Conservation (phyloP, 2,888 invertebrate genomes). For the Pseudoips prasinana region DNA sequence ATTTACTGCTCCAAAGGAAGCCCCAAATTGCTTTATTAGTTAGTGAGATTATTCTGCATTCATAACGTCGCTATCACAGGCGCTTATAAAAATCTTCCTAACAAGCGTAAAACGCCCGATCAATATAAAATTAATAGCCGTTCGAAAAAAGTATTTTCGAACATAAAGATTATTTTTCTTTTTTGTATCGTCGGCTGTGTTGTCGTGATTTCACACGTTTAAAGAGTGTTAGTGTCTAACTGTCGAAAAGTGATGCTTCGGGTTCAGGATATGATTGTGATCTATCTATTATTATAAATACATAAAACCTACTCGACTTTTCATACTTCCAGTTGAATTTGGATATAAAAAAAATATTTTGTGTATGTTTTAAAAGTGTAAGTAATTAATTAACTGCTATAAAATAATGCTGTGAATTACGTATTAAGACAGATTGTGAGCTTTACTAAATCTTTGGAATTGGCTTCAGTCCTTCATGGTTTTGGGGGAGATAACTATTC, state of each 20-base stretch:
- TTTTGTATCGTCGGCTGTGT: conserved; percentile 51
- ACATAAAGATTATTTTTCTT: conserved; percentile 24
- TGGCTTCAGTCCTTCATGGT: too few species aligned
- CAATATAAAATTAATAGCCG: conserved; percentile 39
- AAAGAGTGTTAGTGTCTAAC: conserved; percentile 6
- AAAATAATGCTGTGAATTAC: too few species aligned
- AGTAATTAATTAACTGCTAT: too few species aligned
- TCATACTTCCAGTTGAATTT: too few species aligned
- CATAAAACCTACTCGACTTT: too few species aligned
- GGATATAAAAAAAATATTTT: too few species aligned
- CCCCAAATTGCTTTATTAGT: conserved; percentile 32
- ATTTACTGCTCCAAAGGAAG: conserved; percentile 24
- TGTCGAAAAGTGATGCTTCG: conserved; percentile 28
- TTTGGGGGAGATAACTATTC: too few species aligned
- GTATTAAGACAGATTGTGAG: too few species aligned
- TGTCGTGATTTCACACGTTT: conserved; percentile 73
- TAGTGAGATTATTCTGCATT: conserved; percentile 20
- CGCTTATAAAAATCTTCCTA: conserved; percentile 35
- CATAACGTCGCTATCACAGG: conserved; percentile 22
- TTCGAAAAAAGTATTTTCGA: conserved; percentile 30
- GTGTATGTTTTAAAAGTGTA: too few species aligned
- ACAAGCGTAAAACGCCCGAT: conserved; percentile 35
- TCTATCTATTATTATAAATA: too few species aligned
- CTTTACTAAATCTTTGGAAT: too few species aligned
- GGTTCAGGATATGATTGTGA: too few species aligned